A percentile compares a stretch with the other conserved stretches of the same genome.
Evolutionary conservation across 1,140 invertebrate genomes (phyloP).

Genomic region (Lethocerus indicus): DNA sequence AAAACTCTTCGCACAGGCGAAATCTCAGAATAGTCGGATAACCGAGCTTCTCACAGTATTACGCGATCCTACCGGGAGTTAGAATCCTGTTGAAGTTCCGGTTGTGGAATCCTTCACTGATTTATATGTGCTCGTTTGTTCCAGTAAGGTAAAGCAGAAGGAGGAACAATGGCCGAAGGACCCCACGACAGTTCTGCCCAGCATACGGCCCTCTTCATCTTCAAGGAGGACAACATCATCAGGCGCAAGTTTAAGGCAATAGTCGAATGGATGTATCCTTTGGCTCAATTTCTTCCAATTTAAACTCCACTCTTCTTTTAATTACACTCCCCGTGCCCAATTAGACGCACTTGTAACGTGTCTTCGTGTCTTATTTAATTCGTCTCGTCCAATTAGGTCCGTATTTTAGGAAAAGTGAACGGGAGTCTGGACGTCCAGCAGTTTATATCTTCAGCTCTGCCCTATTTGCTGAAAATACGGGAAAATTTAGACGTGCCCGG

Average conservation of each 20-base stretch:
- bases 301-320: not conserved
- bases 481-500: too few relatives aligned
- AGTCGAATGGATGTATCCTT: constrained; percentile 14
- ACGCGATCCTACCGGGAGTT: too few relatives aligned
- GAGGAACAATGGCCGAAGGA: constrained; percentile 13
- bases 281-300: not conserved
- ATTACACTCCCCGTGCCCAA: not conserved
- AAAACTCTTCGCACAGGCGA: too few relatives aligned
- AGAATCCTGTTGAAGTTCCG: too few relatives aligned
- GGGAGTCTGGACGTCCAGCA: not conserved
- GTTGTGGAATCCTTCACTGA: too few relatives aligned
- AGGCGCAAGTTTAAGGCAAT: constrained; percentile 12
- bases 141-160: too few relatives aligned
- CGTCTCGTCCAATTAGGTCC: not conserved
- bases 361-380: not conserved
- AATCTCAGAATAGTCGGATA: too few relatives aligned
- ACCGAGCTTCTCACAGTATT: too few relatives aligned
- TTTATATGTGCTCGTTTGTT: too few relatives aligned
- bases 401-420: not conserved
- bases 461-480: too few relatives aligned
- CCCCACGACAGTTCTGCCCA: constrained; percentile 1
- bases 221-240: constrained; percentile 10
- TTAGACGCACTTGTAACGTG: not conserved
- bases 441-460: too few relatives aligned
- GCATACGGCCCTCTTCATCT: constrained; percentile 9